Conservation (phyloP, 2,797 vertebrate genomes). For the Xyrichtys novacula region DNA sequence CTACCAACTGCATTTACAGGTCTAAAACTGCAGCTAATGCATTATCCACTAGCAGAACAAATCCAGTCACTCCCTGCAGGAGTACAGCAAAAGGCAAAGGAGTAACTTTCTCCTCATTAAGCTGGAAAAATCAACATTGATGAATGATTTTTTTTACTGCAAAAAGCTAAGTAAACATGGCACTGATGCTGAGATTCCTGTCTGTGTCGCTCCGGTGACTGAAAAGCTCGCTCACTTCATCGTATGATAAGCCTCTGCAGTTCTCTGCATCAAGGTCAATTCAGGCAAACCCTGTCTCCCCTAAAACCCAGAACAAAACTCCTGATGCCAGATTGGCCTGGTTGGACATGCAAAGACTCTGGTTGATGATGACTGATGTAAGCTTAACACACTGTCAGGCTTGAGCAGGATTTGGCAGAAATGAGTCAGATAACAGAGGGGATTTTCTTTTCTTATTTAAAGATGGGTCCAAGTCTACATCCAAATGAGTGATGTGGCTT, state of each 20-base stretch:
- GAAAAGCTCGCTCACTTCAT: slow-evolving; percentile 10
- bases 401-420: slow-evolving; percentile 29
- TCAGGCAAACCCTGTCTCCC: slow-evolving; percentile 39
- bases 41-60: slow-evolving; percentile 53
- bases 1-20: slow-evolving; percentile 57
- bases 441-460: slow-evolving; percentile 17
- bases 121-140: slow-evolving; percentile 7
- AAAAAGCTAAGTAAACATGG: not conserved
- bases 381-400: slow-evolving; percentile 34
- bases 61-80: slow-evolving; percentile 42
- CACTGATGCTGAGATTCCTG: not conserved
- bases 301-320: slow-evolving; percentile 45
- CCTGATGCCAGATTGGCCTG: slow-evolving; percentile 51
- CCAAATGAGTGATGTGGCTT: not conserved
- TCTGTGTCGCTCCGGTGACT: slow-evolving; percentile 19
- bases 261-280: slow-evolving; percentile 51
- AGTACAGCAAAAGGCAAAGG: slow-evolving; percentile 3
- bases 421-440: slow-evolving; percentile 24
- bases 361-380: slow-evolving; percentile 41
- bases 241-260: slow-evolving; percentile 54
- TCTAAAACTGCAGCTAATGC: slow-evolving; percentile 54
- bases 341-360: slow-evolving; percentile 34
- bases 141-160: not conserved
- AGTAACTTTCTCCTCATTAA: slow-evolving; percentile 1
- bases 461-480: not conserved